These are phyloP conservation scores for Oligia strigilis DNA, from an alignment of 2,888 invertebrate genomes.

Conservation along the genomic window DNA sequence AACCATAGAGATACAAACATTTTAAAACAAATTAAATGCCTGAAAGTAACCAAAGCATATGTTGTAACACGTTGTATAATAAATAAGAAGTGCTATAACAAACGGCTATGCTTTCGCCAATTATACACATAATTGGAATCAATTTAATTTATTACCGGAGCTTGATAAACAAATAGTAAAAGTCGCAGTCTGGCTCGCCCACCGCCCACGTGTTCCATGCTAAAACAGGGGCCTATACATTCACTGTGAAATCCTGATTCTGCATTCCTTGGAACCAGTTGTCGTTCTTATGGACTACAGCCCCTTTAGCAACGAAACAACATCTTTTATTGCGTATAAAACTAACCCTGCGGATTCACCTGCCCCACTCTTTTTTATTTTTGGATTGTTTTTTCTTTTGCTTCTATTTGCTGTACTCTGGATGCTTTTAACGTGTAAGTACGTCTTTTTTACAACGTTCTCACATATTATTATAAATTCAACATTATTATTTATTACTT, in stretches of 20 bases:
- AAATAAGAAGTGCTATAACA: constrained; percentile 53
- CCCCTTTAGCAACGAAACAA: constrained; percentile 28
- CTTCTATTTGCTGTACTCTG: background rate
- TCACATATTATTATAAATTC: background rate
- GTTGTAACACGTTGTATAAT: constrained; percentile 59
- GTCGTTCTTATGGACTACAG: constrained; percentile 32
- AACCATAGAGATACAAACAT: background rate
- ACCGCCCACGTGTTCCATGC: constrained; percentile 67
- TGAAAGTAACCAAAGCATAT: constrained; percentile 47
- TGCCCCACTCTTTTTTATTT: background rate
- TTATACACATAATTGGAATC: constrained; percentile 69
- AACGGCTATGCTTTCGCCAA: constrained; percentile 71
- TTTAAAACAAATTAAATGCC: background rate
- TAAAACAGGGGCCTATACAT: constrained; percentile 60
- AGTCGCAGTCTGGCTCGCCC: constrained; percentile 67
- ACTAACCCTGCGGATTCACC: background rate
- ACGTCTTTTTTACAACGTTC: background rate
- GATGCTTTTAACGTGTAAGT: background rate
- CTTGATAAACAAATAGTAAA: constrained; percentile 72
- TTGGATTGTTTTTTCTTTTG: background rate
- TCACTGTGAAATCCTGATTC: constrained; percentile 63
- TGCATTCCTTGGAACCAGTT: constrained; percentile 68
- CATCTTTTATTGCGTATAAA: constrained; percentile 44
- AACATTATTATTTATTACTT: too few species aligned
- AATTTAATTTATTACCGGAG: constrained; percentile 70